Percentiles rank a stretch among this genome's conserved stretches.
phyloP scores from a whole-genome alignment of 2,888 invertebrate genomes.

The Drosophila bunnanda region DNA sequence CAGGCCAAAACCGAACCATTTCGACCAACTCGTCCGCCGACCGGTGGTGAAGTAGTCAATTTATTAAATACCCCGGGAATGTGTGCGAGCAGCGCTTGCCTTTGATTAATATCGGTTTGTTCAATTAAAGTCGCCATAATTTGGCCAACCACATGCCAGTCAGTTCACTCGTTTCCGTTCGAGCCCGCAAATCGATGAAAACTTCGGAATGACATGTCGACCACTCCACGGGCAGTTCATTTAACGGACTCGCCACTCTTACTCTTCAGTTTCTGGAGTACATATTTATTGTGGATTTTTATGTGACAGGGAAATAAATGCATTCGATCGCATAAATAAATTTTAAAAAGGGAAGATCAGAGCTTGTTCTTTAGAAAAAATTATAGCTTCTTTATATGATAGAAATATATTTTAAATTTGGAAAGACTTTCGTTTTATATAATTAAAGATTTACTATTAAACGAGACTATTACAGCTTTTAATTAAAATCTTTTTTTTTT shows the following conservation, averaged over 20 bases:
- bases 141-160: slow-evolving; percentile 55
- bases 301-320: neutral
- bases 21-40: slow-evolving; percentile 15
- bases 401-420: too few species aligned
- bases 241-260: slow-evolving; percentile 15
- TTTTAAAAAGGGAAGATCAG: neutral
- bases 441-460: too few species aligned
- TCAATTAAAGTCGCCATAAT: slow-evolving; percentile 70
- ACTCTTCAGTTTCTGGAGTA: neutral
- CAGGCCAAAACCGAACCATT: slow-evolving; percentile 11
- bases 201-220: slow-evolving; percentile 18
- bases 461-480: too few species aligned
- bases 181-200: slow-evolving; percentile 29
- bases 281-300: slow-evolving; percentile 10
- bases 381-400: too few species aligned
- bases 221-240: slow-evolving; percentile 25
- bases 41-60: slow-evolving; percentile 51
- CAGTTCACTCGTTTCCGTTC: slow-evolving; percentile 15
- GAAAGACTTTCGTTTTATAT: too few species aligned
- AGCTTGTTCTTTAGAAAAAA: too few species aligned
- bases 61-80: slow-evolving; percentile 57
- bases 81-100: slow-evolving; percentile 25
- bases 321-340: neutral
- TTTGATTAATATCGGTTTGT: slow-evolving; percentile 71
- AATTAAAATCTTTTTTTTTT: neutral